Base-by-base conservation (phyloP, 2,888 invertebrate species). In the Amiota communis region DNA sequence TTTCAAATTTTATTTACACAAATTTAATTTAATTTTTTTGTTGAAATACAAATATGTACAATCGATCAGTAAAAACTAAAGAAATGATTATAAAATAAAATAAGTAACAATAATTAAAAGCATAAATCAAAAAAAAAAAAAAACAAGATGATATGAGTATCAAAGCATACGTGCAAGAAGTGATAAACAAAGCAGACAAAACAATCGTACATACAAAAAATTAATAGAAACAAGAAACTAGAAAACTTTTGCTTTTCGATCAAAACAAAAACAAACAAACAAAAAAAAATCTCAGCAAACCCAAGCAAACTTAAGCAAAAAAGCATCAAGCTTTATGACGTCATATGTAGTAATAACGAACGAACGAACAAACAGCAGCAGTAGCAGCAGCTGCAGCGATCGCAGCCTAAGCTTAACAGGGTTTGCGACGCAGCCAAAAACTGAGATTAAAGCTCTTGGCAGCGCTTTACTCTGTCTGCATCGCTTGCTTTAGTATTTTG, bases 321-420 rank as follows among this genome's bases (percentile, higher is more conserved):
- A n/a, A 75, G 71, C 74, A 74, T 75, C 71, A 74, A 72, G 80
- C 80, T 78, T 59, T 46, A 74, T 82, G 85, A 82, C 86, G 82
- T 82, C 82, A 82, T 74, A n/a, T n/a, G n/a, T n/a, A 75, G 36
- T 36, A 36, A 6, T 6, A 36, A 36, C 23, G 3, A 23, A 20
- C 57, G 36, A 48, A 64, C 71, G 23, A 74, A 79, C 73, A 74
- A 46, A n/a, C n/a, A 76, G 84, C 76, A 77, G 71, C 64, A 59
- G 49, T 51, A 56, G 74, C 51, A 76, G 84, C 76, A 77, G 71
- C 64, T 56, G 49, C 53, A 56, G 74, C 51, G 23, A 61, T 17
- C 11, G 59, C 59, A 68, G 68, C 23, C 23, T 68, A 46, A 70
- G 70, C 57, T 70, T 57, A n/a, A 53, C 46, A 70, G 23, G 47